Evolutionary conservation across 30 jellyfish, hydroid and myxozoan species (phyloP).

Genomic region (Hydra vulgaris): DNA sequence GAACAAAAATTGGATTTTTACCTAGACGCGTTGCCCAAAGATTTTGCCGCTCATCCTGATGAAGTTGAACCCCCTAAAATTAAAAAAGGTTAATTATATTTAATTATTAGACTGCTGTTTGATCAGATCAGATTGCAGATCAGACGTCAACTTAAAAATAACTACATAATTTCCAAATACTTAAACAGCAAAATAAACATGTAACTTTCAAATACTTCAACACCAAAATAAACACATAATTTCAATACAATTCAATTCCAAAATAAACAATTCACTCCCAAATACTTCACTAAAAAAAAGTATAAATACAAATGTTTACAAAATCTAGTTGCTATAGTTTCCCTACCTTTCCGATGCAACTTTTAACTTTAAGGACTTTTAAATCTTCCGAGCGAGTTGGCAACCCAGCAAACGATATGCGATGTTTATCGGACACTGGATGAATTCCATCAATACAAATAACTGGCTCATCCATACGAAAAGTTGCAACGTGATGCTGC

Average conservation of each 20-base stretch:
- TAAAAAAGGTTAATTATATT: too few relatives aligned
- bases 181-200: too few relatives aligned
- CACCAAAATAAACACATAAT: too few relatives aligned
- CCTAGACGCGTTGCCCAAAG: slow-evolving; percentile 98
- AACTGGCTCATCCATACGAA: slow-evolving; percentile 70
- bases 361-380: slow-evolving; percentile 63
- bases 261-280: too few relatives aligned
- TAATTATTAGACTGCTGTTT: too few relatives aligned
- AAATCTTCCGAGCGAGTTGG: slow-evolving; percentile 65
- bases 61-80: slow-evolving; percentile 80
- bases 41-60: slow-evolving; percentile 89
- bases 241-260: too few relatives aligned
- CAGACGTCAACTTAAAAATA: background rate
- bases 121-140: too few relatives aligned
- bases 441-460: slow-evolving; percentile 74
- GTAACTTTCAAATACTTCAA: too few relatives aligned
- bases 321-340: too few relatives aligned
- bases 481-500: slow-evolving; percentile 82
- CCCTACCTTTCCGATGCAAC: slow-evolving; percentile 96
- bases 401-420: slow-evolving; percentile 63
- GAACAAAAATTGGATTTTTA: slow-evolving; percentile 70
- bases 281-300: too few relatives aligned
- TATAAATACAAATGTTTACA: too few relatives aligned
- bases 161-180: too few relatives aligned
- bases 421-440: slow-evolving; percentile 29